phyloP scores from a whole-genome alignment of 2,888 invertebrate genomes.

The Tubulanus polymorphus region DNA sequence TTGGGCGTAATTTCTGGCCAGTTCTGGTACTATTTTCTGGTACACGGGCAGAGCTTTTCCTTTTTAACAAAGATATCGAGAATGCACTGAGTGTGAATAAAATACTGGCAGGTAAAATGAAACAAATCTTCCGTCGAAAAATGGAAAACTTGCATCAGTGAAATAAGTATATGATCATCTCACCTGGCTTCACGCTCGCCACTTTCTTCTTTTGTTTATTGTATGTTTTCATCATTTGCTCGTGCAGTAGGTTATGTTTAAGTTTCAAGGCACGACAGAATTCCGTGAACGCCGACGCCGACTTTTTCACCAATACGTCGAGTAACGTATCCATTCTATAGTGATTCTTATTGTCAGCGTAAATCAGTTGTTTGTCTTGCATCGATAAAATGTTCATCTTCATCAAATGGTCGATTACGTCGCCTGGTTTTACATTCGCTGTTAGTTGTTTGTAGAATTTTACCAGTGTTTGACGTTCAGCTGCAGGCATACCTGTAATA shows the following conservation, averaged over 20 bases:
- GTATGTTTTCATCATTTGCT: conserved; percentile 31
- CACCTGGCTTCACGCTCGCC: conserved; percentile 21
- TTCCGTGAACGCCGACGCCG: conserved; percentile 16
- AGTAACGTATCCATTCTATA: conserved; percentile 39
- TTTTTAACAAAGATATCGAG: too few relatives aligned
- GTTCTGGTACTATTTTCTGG: too few relatives aligned
- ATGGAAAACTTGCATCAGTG: too few relatives aligned
- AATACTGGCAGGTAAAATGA: too few relatives aligned
- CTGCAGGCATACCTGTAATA: conserved; percentile 32
- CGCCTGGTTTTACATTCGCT: conserved; percentile 37
- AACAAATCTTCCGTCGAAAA: too few relatives aligned
- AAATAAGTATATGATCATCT: too few relatives aligned
- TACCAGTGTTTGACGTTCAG: conserved; percentile 33
- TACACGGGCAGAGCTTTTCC: too few relatives aligned
- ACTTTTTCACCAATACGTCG: conserved; percentile 30
- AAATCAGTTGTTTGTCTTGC: conserved; percentile 38
- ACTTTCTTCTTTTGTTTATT: conserved; percentile 33
- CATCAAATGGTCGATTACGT: conserved; percentile 41
- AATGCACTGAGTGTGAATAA: too few relatives aligned
- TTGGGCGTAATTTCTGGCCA: too few relatives aligned
- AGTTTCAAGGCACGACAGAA: conserved; percentile 31
- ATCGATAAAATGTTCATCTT: conserved; percentile 40
- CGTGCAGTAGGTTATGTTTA: conserved; percentile 38
- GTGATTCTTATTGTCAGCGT: conserved; percentile 26
- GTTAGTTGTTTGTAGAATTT: conserved; percentile 35